A percentile compares a stretch with the other conserved stretches of the same genome.
phyloP scores from a whole-genome alignment of 2,113 vertebrate genomes.

The Centropristis striata region DNA sequence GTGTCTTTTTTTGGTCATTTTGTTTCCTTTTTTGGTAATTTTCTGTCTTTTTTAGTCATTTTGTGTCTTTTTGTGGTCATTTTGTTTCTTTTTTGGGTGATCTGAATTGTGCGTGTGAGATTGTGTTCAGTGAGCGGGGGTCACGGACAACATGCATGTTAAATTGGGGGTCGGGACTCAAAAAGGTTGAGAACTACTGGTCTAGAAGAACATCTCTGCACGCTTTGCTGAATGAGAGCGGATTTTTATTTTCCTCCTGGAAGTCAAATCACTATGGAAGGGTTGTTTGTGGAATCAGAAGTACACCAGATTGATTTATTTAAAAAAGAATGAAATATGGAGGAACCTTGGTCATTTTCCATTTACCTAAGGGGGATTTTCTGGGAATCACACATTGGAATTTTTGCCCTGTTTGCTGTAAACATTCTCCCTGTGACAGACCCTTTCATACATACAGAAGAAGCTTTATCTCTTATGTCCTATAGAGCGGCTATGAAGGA shows the following conservation, averaged over 20 bases:
- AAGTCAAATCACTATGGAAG: slow-evolving; percentile 15
- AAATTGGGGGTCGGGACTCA: too few species aligned
- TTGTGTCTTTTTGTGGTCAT: too few species aligned
- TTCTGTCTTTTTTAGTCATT: too few species aligned
- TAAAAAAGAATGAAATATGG: slow-evolving; percentile 18
- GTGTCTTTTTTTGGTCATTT: too few species aligned
- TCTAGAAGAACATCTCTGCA: too few species aligned
- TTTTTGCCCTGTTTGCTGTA: slow-evolving; percentile 65
- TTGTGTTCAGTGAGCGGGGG: too few species aligned
- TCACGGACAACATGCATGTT: too few species aligned
- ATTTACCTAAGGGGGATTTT: slow-evolving; percentile 47
- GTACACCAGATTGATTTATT: slow-evolving; percentile 20
- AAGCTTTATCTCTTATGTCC: slow-evolving; percentile 56
- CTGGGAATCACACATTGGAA: slow-evolving; percentile 47
- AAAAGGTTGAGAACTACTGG: too few species aligned
- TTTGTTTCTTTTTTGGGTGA: too few species aligned
- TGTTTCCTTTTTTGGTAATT: too few species aligned
- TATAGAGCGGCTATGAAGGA: slow-evolving; percentile 67
- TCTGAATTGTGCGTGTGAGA: too few species aligned
- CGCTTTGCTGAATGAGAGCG: slow-evolving; percentile 20
- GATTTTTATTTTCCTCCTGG: slow-evolving; percentile 29
- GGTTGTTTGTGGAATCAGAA: slow-evolving; percentile 28
- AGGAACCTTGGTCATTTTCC: slow-evolving; percentile 58
- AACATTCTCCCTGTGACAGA: slow-evolving; percentile 65
- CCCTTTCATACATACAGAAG: slow-evolving; percentile 55